These are phyloP conservation scores for Alloplasta piceator DNA, from an alignment of 2,888 invertebrate genomes.

Conservation along the genomic window DNA sequence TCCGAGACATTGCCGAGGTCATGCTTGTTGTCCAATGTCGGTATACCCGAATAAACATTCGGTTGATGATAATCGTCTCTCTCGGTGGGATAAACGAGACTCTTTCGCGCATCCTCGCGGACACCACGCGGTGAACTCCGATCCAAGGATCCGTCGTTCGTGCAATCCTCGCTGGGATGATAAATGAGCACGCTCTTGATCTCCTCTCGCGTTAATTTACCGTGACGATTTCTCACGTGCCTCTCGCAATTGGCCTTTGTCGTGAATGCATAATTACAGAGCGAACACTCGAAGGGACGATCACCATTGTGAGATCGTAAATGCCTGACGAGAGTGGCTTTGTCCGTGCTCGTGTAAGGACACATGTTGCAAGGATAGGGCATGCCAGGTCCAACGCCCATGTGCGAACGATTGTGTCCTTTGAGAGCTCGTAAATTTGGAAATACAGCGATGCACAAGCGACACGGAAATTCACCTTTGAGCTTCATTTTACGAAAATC, in stretches of 20 bases:
- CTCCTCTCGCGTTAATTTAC: slow-evolving; percentile 93
- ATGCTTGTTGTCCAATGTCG: slow-evolving; percentile 58
- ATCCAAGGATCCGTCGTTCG: slow-evolving; percentile 87
- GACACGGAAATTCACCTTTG: slow-evolving; percentile 95
- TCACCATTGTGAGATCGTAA: slow-evolving; percentile 98
- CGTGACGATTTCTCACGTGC: slow-evolving; percentile 95
- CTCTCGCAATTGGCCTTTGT: slow-evolving; percentile 99
- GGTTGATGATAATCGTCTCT: slow-evolving; percentile 67
- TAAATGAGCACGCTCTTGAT: slow-evolving; percentile 95
- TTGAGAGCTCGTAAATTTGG: slow-evolving; percentile 95
- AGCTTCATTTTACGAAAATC: slow-evolving; percentile 95
- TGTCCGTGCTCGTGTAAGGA: slow-evolving; percentile 94
- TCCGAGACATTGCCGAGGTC: slow-evolving; percentile 36
- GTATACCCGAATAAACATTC: slow-evolving; percentile 64
- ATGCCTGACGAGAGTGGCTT: slow-evolving; percentile 95
- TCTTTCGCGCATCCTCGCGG: slow-evolving; percentile 78
- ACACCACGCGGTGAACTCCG: slow-evolving; percentile 53
- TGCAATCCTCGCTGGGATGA: slow-evolving; percentile 93
- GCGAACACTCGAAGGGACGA: slow-evolving; percentile 95
- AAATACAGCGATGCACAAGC: slow-evolving; percentile 94
- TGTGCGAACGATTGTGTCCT: slow-evolving; percentile 94
- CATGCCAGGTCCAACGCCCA: slow-evolving; percentile 89
- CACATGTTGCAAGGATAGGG: slow-evolving; percentile 98
- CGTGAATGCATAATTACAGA: slow-evolving; percentile 98
- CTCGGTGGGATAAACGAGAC: slow-evolving; percentile 74